These are phyloP conservation scores for Enteromius argenteus DNA, from an alignment of 2,797 vertebrate species.

Conservation along the genomic window DNA sequence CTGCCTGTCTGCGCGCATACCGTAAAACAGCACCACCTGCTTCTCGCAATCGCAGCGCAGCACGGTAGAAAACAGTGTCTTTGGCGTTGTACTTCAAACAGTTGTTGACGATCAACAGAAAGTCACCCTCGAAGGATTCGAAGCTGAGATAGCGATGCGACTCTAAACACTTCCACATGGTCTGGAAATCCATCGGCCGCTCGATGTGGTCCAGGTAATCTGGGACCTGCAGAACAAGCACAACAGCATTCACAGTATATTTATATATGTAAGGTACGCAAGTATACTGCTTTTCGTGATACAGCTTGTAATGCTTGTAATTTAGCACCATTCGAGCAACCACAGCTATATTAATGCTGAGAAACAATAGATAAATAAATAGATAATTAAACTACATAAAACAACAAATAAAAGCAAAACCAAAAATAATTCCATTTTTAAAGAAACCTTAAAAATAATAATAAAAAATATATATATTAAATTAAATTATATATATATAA, in stretches of 20 bases:
- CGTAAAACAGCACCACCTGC: slow-evolving; percentile 88
- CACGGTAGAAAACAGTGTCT: slow-evolving; percentile 98
- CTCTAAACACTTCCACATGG: slow-evolving; percentile 97
- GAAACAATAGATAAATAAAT: not conserved
- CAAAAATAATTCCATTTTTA: too few species aligned
- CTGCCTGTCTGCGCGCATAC: slow-evolving; percentile 92
- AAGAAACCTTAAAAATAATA: too few species aligned
- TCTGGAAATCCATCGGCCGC: slow-evolving; percentile 99
- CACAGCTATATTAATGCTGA: not conserved
- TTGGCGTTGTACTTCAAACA: slow-evolving; percentile 99
- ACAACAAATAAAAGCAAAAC: too few species aligned
- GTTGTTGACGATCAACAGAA: slow-evolving; percentile 97
- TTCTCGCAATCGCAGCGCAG: slow-evolving; percentile 92
- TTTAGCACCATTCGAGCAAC: not conserved
- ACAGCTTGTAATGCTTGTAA: too few species aligned
- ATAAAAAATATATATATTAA: too few species aligned
- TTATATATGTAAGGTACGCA: not conserved
- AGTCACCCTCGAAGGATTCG: slow-evolving; percentile 95
- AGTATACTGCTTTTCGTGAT: too few species aligned
- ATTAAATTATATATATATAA: too few species aligned
- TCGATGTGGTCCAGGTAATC: slow-evolving; percentile 99
- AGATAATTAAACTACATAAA: too few species aligned
- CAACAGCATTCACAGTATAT: not conserved
- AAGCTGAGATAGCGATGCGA: slow-evolving; percentile 96
- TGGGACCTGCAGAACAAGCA: slow-evolving; percentile 83